Evolutionary conservation across 2,888 invertebrate genomes (phyloP), one percentile per base, ranked within the genome.

Genomic region (Andrena chrysosceles): DNA sequence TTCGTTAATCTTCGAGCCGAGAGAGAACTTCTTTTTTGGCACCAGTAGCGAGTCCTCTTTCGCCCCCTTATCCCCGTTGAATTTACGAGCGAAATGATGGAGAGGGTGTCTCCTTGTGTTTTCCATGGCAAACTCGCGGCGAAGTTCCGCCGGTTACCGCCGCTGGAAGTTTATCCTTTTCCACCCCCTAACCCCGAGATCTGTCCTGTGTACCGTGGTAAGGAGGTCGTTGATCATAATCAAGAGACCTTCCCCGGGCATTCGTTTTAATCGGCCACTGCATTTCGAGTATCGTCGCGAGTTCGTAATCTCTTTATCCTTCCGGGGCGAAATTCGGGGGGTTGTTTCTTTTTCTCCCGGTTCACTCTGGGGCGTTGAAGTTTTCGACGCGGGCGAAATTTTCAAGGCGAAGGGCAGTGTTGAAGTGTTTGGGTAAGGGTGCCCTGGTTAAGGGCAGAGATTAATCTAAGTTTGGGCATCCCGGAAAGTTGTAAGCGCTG

Each of bases 1-100:
- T 91, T 88, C 90, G 91, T 91, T 91, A 91, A 91, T 91, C 89
- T 91, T 86, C 86, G 85, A 86, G 88, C 86, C 78, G 83, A 85
- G 86, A 84, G 88, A 86, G 85, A 79, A 87, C 77, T 86, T 88
- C 88, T 87, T 87, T 90, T 89, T 85, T 84, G 80, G 82, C 78
- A 73, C 87, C 83, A 79, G 82, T 82, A 81, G 75, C 70, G 67
- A 63, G 69, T 52, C 74, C 66, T 76, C 71, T 67, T 77, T 79
- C 76, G 35, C 68, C 77, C 71, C 68, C 85, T 79, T 74, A 74
- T 82, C 71, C 82, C 23, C 82, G 63, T 80, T 85, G 85, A 88
- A 87, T 91, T 90, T 90, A 89, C 89, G 90, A 89, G 89, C 77
- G 84, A 89, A 87, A 87, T 89, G 89, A 90, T 87, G 88, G 87